phyloP scores from a whole-genome alignment of 2,113 vertebrate species.

The Zeus faber region DNA sequence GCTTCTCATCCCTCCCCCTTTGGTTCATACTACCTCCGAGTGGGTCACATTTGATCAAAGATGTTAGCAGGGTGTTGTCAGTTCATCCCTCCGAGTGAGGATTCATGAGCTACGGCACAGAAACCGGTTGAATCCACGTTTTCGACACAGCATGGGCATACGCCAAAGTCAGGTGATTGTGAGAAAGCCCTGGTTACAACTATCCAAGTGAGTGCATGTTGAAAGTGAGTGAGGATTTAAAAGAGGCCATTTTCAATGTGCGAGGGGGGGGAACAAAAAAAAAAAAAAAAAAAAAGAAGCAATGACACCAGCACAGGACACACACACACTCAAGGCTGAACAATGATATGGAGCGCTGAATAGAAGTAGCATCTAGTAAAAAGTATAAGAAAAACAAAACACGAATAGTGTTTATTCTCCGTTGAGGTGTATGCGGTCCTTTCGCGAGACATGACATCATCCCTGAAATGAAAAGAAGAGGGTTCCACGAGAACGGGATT shows the following conservation, averaged over 20 bases:
- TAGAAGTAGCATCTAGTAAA: slow-evolving; percentile 28
- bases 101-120: slow-evolving; percentile 17
- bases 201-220: slow-evolving; percentile 17
- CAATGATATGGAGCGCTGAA: slow-evolving; percentile 39
- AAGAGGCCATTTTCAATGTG: slow-evolving; percentile 18
- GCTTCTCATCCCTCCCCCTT: too few relatives aligned
- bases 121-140: slow-evolving; percentile 9
- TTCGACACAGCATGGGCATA: slow-evolving; percentile 11
- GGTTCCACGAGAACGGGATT: slow-evolving; percentile 45
- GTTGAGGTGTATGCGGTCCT: slow-evolving; percentile 66
- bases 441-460: slow-evolving; percentile 56
- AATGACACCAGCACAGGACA: slow-evolving; percentile 41
- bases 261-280: too few relatives aligned
- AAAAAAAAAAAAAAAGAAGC: too few relatives aligned
- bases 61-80: too few relatives aligned
- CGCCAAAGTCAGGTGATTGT: slow-evolving; percentile 10
- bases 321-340: slow-evolving; percentile 52
- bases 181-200: slow-evolving; percentile 4
- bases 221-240: slow-evolving; percentile 19
- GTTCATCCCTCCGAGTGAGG: slow-evolving; percentile 15
- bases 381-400: slow-evolving; percentile 43
- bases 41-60: too few relatives aligned
- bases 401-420: slow-evolving; percentile 62
- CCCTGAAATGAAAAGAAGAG: slow-evolving; percentile 65
- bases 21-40: too few relatives aligned